Percentiles rank a stretch among this genome's conserved stretches.
phyloP scores from a whole-genome alignment of 1,140 invertebrate species.

The Drosophila bipectinata region DNA sequence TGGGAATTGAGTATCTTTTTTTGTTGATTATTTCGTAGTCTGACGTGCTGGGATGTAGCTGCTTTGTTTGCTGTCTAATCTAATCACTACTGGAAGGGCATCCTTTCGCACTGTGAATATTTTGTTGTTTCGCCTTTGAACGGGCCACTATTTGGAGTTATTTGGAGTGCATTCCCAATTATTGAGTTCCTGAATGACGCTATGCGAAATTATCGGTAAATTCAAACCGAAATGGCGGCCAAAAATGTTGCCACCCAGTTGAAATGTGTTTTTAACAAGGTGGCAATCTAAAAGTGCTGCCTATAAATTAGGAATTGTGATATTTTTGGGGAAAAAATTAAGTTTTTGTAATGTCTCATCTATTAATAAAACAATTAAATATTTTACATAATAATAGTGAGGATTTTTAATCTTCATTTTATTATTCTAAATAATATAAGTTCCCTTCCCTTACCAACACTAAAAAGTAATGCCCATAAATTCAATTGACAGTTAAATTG shows the following conservation, averaged over 20 bases:
- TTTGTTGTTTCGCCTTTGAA: background rate
- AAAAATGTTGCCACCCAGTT: background rate
- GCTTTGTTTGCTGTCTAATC: background rate
- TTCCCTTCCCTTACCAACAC: background rate
- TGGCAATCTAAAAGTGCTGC: slow-evolving; percentile 1
- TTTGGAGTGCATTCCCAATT: slow-evolving; percentile 12
- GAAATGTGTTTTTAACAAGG: background rate
- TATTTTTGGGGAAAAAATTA: too few species aligned
- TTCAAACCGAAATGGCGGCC: slow-evolving; percentile 38
- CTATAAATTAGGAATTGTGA: background rate
- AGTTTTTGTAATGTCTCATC: too few species aligned
- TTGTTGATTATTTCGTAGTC: background rate
- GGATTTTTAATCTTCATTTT: background rate
- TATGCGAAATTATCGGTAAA: slow-evolving; percentile 17
- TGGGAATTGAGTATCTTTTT: slow-evolving; percentile 2
- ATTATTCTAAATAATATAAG: too few species aligned
- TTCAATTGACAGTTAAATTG: background rate
- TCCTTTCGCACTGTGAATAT: background rate
- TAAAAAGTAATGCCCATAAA: background rate
- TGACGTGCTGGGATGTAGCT: background rate
- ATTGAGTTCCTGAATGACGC: slow-evolving; percentile 8
- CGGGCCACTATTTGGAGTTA: background rate
- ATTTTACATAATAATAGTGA: too few species aligned
- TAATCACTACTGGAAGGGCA: background rate
- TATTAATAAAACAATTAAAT: too few species aligned